Evolutionary conservation across 2,113 vertebrate species (phyloP), one percentile per base, ranked within the genome.

Genomic region (Artemisiospiza belli): DNA sequence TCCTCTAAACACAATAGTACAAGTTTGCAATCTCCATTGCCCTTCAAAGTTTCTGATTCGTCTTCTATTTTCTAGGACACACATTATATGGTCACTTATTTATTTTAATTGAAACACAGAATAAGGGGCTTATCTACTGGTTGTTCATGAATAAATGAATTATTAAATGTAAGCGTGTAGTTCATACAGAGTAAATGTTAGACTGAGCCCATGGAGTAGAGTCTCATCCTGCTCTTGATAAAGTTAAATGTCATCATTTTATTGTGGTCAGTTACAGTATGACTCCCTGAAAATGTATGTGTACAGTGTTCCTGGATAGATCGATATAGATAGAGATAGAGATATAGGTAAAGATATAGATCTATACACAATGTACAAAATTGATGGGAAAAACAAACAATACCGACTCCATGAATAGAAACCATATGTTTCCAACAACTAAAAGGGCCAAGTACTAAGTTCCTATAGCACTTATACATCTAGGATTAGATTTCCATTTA

Each of bases 91-190:
- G 27, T 49, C 70, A 72, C 27, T 74, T 86, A 72, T 58, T 89
- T 93, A 68, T 91, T 95, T 92, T 89, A 89, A 85, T 35, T 76
- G 74, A 86, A 90, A n/a, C 9, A 63, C 54, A 69, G 62, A 51
- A 44, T 74, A 78, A 79, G 37, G 10, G 37, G 43, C 74, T 89
- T 95, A 91, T 90, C 91, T 94, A 30, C 59, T 47, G 39, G 52
- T 67, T 59, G 14, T 77, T 93, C 54, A 68, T 81, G 39, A 83
- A 96, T 63, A 90, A 96, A 89, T 83, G 21, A 90, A 95, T 82
- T 44, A 90, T 90, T 90, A 94, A 68, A 72, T 57, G 7, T 51
- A 74, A 70, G 44, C 0, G 0, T 79, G 74, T 35, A 55, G 28
- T 54, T 90, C 59, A 59, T 58, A 51, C 30, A 76, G 49, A 82